Conservation (phyloP, 2,888 invertebrate species). For the Thera britannica region DNA sequence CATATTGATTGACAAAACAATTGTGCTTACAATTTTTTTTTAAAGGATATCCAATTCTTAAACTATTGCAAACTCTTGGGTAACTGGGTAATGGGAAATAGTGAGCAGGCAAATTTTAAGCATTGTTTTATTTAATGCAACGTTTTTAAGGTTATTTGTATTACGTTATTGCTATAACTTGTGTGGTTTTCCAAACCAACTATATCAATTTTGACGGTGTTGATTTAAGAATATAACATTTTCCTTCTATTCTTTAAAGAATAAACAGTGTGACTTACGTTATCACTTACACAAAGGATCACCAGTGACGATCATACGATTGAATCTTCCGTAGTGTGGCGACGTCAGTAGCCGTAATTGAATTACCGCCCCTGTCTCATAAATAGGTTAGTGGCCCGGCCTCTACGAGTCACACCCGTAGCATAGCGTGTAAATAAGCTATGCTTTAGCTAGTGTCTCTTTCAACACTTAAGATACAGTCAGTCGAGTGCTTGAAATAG, state of each 20-base stretch:
- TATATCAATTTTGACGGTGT: too few species aligned
- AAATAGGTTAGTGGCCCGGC: conserved; percentile 75
- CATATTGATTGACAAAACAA: neutral
- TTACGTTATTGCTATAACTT: too few species aligned
- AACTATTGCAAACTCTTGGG: neutral
- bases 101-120: too few species aligned
- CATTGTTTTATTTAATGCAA: too few species aligned
- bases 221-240: too few species aligned
- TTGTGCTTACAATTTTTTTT: neutral
- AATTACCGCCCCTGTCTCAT: conserved; percentile 67
- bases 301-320: conserved; percentile 35
- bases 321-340: conserved; percentile 44
- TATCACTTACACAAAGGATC: conserved; percentile 16
- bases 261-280: conserved; percentile 12
- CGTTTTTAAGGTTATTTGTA: too few species aligned
- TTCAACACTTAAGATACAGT: neutral
- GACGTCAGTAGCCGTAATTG: conserved; percentile 57
- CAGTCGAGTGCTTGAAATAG: conserved; percentile 2
- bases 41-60: too few species aligned
- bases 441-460: conserved; percentile 5
- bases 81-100: neutral
- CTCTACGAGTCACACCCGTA: conserved; percentile 56
- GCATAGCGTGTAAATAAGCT: conserved; percentile 46
- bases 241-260: neutral
- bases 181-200: too few species aligned